phyloP scores from a whole-genome alignment of 2,888 invertebrate genomes.

The Cremastobaeus sp. region DNA sequence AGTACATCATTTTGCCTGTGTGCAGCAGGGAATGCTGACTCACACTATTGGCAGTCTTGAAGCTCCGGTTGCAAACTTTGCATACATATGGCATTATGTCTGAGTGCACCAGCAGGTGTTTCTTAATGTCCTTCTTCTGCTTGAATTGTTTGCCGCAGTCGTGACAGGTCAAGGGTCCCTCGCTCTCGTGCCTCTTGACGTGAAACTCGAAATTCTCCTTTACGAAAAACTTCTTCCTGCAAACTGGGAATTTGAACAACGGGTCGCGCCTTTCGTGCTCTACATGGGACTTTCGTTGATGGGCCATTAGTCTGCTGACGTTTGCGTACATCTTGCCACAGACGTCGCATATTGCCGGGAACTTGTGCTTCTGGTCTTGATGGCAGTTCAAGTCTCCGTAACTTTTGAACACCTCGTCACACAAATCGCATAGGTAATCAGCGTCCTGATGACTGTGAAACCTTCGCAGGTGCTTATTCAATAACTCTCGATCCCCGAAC shows the following conservation, averaged over 20 bases:
- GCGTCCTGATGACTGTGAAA: constrained; percentile 49
- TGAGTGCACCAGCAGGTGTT: constrained; percentile 78
- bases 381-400: constrained; percentile 72
- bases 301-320: constrained; percentile 49
- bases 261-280: too few relatives aligned
- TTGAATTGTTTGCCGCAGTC: constrained; percentile 42
- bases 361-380: constrained; percentile 40
- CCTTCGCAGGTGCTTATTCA: constrained; percentile 58
- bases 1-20: constrained; percentile 79
- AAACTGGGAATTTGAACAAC: constrained; percentile 47
- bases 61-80: constrained; percentile 78
- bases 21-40: constrained; percentile 78
- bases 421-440: constrained; percentile 63
- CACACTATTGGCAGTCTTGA: constrained; percentile 77
- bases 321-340: constrained; percentile 62
- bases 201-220: constrained; percentile 31
- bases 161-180: constrained; percentile 59
- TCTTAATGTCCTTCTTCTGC: constrained; percentile 74
- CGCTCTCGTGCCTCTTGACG: constrained; percentile 70
- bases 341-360: constrained; percentile 62
- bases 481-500: constrained; percentile 49
- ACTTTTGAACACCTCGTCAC: constrained; percentile 78
- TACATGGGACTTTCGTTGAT: constrained; percentile 54
- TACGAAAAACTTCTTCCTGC: constrained; percentile 40
- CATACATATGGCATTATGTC: constrained; percentile 80